Percentiles rank a stretch among this genome's conserved stretches.
Conservation (phyloP, 2,113 vertebrate species). For the Nyctereutes procyonoides region DNA sequence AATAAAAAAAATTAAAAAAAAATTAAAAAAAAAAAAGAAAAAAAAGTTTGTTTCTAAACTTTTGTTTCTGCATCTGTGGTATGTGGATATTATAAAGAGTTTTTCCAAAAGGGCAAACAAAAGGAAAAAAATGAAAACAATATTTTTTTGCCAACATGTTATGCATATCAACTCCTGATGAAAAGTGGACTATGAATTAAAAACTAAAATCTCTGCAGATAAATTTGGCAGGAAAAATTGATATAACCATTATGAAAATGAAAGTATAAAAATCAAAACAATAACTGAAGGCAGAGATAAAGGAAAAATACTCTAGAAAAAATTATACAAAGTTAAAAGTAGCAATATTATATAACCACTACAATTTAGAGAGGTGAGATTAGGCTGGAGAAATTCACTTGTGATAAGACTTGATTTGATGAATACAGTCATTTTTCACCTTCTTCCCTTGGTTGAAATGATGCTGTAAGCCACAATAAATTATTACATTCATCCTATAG, state of each 20-base stretch:
- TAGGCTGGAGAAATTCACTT: constrained; percentile 18
- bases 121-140: not conserved
- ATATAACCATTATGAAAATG: not conserved
- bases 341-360: not conserved
- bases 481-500: not conserved
- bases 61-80: not conserved
- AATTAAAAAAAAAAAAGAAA: no score
- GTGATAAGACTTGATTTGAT: not conserved
- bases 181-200: not conserved
- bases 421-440: not conserved
- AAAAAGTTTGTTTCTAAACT: not conserved
- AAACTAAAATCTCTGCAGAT: not conserved
- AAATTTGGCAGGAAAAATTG: not conserved
- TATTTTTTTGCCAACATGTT: not conserved
- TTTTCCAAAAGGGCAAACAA: not conserved
- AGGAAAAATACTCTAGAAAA: not conserved
- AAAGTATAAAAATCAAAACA: constrained; percentile 18
- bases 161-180: not conserved
- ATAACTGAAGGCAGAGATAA: not conserved
- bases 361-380: not conserved
- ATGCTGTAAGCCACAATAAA: not conserved
- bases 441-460: not conserved
- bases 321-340: not conserved
- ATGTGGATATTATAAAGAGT: not conserved
- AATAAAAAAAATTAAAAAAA: no score